Evolutionary conservation across 1,140 invertebrate species (phyloP).

Genomic region (Procambarus clarkii): DNA sequence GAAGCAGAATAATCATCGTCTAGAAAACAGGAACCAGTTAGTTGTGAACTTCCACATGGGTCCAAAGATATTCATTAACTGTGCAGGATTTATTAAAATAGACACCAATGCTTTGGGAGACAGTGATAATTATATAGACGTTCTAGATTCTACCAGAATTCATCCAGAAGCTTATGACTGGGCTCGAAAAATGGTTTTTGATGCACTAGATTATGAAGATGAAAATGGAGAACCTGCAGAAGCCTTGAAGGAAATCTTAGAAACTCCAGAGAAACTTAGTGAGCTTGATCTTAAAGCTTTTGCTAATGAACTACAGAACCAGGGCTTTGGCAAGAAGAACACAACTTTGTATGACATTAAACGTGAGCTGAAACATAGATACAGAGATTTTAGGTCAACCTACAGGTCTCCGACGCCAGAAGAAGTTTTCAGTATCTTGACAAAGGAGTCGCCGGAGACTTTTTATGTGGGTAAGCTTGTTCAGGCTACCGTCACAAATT

Average conservation of each 20-base stretch:
- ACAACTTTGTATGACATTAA: conserved; percentile 98
- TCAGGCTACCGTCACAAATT: conserved; percentile 83
- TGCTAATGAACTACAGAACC: conserved; percentile 96
- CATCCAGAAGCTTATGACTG: conserved; percentile 99
- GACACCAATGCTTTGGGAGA: conserved; percentile 96
- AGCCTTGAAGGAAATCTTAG: conserved; percentile 97
- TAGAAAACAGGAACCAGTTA: conserved; percentile 96
- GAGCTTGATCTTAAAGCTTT: conserved; percentile 99
- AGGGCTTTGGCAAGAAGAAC: conserved; percentile 96
- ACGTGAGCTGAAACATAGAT: conserved; percentile 95
- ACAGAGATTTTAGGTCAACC: conserved; percentile 92
- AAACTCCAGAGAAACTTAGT: conserved; percentile 94
- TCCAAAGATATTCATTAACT: conserved; percentile 99
- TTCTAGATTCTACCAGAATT: conserved; percentile 96
- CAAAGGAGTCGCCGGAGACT: conserved; percentile 96
- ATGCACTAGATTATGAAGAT: conserved; percentile 98
- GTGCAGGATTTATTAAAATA: conserved; percentile 99
- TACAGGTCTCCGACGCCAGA: conserved; percentile 89
- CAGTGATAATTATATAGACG: conserved; percentile 85
- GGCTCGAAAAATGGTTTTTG: conserved; percentile 99
- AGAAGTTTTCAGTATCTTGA: conserved; percentile 95
- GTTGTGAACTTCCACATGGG: conserved; percentile 97
- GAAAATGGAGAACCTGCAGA: conserved; percentile 94
- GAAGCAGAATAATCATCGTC: conserved; percentile 93
- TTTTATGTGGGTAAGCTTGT: conserved; percentile 95